These are phyloP conservation scores for Bombus affinis DNA, from an alignment of 1,140 invertebrate genomes.

Conservation along the genomic window DNA sequence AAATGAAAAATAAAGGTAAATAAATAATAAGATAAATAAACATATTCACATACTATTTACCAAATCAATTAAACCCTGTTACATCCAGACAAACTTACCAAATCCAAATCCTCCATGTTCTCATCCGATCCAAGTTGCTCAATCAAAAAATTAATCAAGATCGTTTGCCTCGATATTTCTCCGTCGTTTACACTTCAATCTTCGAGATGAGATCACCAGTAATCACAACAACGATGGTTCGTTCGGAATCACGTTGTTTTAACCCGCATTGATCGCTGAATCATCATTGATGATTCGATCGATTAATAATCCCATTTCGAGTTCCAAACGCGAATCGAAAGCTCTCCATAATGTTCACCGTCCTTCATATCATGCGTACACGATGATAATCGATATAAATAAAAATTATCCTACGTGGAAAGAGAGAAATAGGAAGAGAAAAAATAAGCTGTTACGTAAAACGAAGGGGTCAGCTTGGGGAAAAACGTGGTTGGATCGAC, in stretches of 20 bases:
- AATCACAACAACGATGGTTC: not conserved
- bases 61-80: no score
- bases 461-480: not conserved
- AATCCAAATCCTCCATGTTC: not conserved
- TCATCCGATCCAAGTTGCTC: not conserved
- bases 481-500: slow-evolving; percentile 33
- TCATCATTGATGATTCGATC: slow-evolving; percentile 49
- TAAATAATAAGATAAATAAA: no score
- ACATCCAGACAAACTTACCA: not conserved
- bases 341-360: not conserved
- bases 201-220: not conserved
- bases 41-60: not conserved
- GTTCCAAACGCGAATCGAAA: slow-evolving; percentile 13
- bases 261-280: slow-evolving; percentile 41
- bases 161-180: not conserved
- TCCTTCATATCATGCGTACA: not conserved
- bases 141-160: slow-evolving; percentile 5
- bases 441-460: slow-evolving; percentile 43
- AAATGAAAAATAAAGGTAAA: not conserved
- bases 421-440: no score
- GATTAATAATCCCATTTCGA: slow-evolving; percentile 47
- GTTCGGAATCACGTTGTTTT: slow-evolving; percentile 26
- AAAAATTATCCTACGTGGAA: slow-evolving; percentile 29
- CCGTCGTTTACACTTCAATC: not conserved
- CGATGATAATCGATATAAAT: not conserved